A percentile compares a stretch with the other conserved stretches of the same genome.
Conservation (phyloP, 2,113 vertebrate species). For the Accipiter cooperii region DNA sequence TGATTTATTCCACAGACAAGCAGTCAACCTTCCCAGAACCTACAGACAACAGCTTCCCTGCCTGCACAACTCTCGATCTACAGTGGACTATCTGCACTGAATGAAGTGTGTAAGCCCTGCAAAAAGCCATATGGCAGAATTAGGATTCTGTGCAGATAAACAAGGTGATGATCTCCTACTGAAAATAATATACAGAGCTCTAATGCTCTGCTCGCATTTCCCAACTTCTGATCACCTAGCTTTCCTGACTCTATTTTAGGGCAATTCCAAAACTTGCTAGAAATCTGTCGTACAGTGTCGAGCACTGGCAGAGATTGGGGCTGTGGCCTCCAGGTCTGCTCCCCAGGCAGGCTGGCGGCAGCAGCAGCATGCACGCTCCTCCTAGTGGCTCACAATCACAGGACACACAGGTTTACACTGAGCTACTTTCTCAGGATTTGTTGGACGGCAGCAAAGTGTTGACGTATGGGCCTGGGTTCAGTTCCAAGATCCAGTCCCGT, state of each 20-base stretch:
- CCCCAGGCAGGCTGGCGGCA: background rate
- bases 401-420: background rate
- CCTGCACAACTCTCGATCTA: background rate
- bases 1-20: background rate
- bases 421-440: background rate
- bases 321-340: background rate
- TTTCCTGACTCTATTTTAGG: background rate
- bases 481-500: background rate
- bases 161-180: background rate
- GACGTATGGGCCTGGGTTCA: background rate
- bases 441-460: background rate
- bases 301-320: background rate
- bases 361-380: background rate
- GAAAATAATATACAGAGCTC: background rate
- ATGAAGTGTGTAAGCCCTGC: background rate
- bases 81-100: background rate
- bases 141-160: background rate
- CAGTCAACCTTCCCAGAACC: background rate
- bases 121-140: background rate
- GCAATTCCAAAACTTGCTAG: background rate
- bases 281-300: accelerated
- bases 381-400: background rate
- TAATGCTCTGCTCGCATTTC: background rate
- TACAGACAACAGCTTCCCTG: background rate
- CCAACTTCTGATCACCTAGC: background rate